These are phyloP conservation scores for Stomatorhinus ivindoensis DNA, from an alignment of 2,113 vertebrate species.

Conservation along the genomic window DNA sequence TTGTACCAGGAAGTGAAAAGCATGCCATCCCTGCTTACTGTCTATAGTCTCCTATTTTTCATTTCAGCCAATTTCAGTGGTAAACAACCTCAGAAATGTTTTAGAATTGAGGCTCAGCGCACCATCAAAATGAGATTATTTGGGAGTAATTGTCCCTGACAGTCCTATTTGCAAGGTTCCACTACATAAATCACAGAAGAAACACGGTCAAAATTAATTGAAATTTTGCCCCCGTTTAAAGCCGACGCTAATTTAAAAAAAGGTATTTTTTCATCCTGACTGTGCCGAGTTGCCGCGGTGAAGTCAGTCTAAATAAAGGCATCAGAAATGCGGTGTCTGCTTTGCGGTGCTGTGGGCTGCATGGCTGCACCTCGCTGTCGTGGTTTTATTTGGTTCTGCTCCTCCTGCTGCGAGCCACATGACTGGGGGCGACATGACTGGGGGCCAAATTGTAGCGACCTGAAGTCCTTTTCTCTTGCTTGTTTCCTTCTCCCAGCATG, in stretches of 20 bases:
- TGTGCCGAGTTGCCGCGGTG: neutral
- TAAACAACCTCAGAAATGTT: slow-evolving; percentile 16
- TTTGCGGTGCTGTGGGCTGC: neutral
- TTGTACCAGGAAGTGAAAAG: neutral
- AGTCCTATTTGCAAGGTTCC: slow-evolving; percentile 30
- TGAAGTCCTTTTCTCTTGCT: neutral
- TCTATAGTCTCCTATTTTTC: neutral
- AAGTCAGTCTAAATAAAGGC: neutral
- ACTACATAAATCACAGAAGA: slow-evolving; percentile 21
- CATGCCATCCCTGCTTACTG: neutral
- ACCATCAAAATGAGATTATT: slow-evolving; percentile 27
- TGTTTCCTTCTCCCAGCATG: neutral
- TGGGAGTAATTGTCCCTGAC: slow-evolving; percentile 29
- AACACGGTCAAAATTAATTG: slow-evolving; percentile 21
- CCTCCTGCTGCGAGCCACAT: neutral
- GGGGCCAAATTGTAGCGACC: neutral
- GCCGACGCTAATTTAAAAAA: neutral
- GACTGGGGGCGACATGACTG: neutral
- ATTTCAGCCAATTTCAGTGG: neutral
- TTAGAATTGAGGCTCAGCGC: slow-evolving; percentile 22
- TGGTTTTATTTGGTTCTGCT: neutral
- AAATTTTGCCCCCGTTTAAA: slow-evolving; percentile 15
- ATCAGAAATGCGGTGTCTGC: neutral
- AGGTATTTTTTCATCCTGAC: neutral
- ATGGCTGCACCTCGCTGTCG: neutral